phyloP scores from a whole-genome alignment of 1,140 invertebrate species.

The Diorhabda elongata region DNA sequence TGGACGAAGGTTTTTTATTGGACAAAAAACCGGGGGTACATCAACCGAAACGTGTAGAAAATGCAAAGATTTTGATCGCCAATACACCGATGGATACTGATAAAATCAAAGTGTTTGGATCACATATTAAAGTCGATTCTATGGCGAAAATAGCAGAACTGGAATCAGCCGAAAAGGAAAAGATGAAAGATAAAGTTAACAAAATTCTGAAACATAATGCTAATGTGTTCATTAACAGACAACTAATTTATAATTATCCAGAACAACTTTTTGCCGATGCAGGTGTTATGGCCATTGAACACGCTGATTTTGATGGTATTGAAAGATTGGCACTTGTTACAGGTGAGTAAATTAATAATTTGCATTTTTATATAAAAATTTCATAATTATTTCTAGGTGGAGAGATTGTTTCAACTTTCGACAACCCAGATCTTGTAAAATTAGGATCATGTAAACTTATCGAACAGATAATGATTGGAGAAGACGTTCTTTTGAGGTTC shows the following conservation, averaged over 20 bases:
- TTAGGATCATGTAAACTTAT: conserved; percentile 93
- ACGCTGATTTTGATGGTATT: conserved; percentile 99
- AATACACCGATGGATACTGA: conserved; percentile 99
- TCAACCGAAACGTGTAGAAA: conserved; percentile 87
- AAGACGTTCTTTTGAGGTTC: conserved; percentile 93
- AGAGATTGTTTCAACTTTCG: conserved; percentile 99
- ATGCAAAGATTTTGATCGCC: conserved; percentile 95
- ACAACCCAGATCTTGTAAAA: conserved; percentile 86
- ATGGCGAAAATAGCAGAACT: conserved; percentile 98
- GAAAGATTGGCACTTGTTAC: conserved; percentile 95
- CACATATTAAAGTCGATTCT: conserved; percentile 94
- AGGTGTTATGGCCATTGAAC: conserved; percentile 98
- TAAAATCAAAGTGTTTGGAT: conserved; percentile 99
- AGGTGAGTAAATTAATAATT: conserved; percentile 50
- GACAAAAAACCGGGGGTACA: conserved; percentile 93
- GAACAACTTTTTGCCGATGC: conserved; percentile 99
- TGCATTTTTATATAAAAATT: neutral
- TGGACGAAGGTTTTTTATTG: conserved; percentile 96
- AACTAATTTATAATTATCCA: conserved; percentile 99
- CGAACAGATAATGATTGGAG: conserved; percentile 95
- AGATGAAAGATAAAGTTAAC: conserved; percentile 99
- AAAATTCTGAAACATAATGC: conserved; percentile 94
- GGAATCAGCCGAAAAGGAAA: conserved; percentile 97
- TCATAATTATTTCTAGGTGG: conserved; percentile 60
- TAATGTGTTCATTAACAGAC: conserved; percentile 99